Base-by-base conservation (phyloP, 1,140 invertebrate species). In the Aricia agestis region DNA sequence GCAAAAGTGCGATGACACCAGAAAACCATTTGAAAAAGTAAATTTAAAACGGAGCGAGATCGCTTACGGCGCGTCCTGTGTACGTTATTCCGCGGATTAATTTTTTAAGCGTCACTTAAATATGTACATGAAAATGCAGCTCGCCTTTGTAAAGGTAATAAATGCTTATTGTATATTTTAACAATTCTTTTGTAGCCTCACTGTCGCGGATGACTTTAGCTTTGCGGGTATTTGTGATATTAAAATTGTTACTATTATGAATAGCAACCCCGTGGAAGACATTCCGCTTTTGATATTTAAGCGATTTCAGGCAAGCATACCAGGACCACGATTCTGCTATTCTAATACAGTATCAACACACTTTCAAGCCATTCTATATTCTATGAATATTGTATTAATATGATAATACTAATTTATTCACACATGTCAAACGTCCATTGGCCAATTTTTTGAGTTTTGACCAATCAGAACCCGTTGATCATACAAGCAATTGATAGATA, bases 51-150 rank as follows among this genome's bases (percentile, higher is more conserved):
- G 2, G 41, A 52, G 45, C 45, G 45, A 15, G 45, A 52, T 52
- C 45, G 45, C 45, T 52, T 52, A 52, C 13, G 13, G 45, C 13
- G 45, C 45, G 45, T 52, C 45, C 45, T 52, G 45, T 52, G 45
- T 52, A 52, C 18, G 59, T 63, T 25, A 25, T 63, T 63, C 59
- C 19, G 59, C 17, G 59, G 1, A 63, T 63, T 63, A 63, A 19
- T 63, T 63, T 63, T 63, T 63, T 63, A 19, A 63, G 18, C 59
- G 19, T 19, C 17, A 19, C 17, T 63, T 19, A 18, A 63, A 63
- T 63, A 19, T 63, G 59, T 63, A 63, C 17, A 63, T 19, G 59
- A 63, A 63, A 63, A 63, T 63, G 59, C 18, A 25, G 59, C 59
- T 19, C 58, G 58, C 58, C 18, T 59, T 63, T 63, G 17, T 63